Conservation (phyloP, 2,888 invertebrate genomes). For the Punctoribates punctum region DNA sequence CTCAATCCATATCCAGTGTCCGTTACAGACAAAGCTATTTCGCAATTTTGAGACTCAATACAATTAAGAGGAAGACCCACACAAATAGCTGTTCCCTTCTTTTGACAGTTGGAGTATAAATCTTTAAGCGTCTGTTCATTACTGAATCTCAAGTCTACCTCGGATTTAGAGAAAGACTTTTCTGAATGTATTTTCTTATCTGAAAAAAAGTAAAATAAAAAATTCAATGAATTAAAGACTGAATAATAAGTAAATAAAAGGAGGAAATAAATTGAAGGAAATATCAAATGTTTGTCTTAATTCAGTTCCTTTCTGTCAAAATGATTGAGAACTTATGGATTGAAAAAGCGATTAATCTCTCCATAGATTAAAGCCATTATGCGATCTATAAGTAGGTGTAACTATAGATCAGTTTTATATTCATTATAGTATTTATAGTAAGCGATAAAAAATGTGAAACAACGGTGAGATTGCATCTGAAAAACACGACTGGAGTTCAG, state of each 20-base stretch:
- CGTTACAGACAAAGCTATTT: background rate
- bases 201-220: background rate
- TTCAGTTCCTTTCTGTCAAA: background rate
- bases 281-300: background rate
- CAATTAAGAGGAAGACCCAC: background rate
- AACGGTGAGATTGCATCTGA: background rate
- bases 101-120: background rate
- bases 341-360: background rate
- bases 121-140: background rate
- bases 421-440: constrained; percentile 14
- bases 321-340: constrained; percentile 12
- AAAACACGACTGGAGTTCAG: background rate
- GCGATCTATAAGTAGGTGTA: constrained; percentile 7
- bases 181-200: background rate
- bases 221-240: background rate
- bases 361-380: background rate
- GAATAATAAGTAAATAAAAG: constrained; percentile 5
- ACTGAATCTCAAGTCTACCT: background rate
- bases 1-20: background rate
- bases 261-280: background rate
- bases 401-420: constrained; percentile 7
- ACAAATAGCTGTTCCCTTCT: background rate
- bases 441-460: background rate
- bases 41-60: background rate
- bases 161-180: background rate